These are phyloP conservation scores for Drosophila suboccidentalis DNA, from an alignment of 2,888 invertebrate species.

Conservation along the genomic window DNA sequence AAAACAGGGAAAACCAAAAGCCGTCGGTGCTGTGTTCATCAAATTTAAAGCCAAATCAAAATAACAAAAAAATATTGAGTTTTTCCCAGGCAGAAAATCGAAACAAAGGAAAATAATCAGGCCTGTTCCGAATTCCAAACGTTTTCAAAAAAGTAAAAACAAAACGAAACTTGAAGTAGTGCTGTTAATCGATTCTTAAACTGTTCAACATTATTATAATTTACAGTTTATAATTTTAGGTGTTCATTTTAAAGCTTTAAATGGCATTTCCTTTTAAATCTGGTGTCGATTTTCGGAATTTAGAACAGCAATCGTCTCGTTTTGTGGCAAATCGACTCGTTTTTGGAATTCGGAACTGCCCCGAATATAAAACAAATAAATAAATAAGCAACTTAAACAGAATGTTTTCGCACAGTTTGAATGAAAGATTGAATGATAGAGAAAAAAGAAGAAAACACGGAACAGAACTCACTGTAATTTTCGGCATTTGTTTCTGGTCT, in stretches of 20 bases:
- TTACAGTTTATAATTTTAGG: too few relatives aligned
- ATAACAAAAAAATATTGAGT: not conserved
- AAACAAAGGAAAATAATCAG: not conserved
- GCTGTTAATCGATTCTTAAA: too few relatives aligned
- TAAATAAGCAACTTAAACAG: slow-evolving; percentile 36
- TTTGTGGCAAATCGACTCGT: too few relatives aligned
- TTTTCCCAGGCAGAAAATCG: not conserved
- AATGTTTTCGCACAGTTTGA: slow-evolving; percentile 39
- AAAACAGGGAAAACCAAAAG: slow-evolving; percentile 28
- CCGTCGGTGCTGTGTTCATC: slow-evolving; percentile 22
- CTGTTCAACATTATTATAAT: too few relatives aligned
- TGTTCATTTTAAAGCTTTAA: too few relatives aligned
- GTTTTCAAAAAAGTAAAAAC: too few relatives aligned
- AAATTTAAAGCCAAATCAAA: slow-evolving; percentile 35
- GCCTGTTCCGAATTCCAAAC: too few relatives aligned
- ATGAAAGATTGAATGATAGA: not conserved
- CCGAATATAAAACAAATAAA: slow-evolving; percentile 53
- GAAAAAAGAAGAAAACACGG: not conserved
- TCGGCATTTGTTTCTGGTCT: not conserved
- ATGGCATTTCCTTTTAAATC: too few relatives aligned
- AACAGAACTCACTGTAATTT: slow-evolving; percentile 26
- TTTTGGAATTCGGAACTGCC: too few relatives aligned
- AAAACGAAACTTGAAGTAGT: too few relatives aligned
- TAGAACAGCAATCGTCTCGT: too few relatives aligned
- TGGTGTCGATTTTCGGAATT: too few relatives aligned